Percentiles rank a stretch among this genome's conserved stretches.
These are phyloP conservation scores for Phycodurus eques DNA, from an alignment of 2,113 vertebrate species.

Conservation along the genomic window DNA sequence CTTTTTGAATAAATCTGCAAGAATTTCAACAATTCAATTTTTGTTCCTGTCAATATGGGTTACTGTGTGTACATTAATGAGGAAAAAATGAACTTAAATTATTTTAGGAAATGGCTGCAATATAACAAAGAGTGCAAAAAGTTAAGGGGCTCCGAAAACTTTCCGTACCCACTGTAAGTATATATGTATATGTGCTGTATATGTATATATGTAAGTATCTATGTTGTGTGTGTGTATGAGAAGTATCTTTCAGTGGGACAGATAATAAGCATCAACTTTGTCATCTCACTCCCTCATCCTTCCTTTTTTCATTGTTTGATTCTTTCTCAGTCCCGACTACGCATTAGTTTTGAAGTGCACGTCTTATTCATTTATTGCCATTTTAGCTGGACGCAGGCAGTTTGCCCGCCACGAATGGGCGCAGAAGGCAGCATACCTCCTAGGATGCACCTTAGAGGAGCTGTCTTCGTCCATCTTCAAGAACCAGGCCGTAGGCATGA, in stretches of 20 bases:
- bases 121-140: no score
- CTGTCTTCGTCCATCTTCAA: constrained; percentile 94
- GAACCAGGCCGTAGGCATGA: constrained; percentile 86
- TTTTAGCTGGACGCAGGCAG: constrained; percentile 82
- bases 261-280: not conserved
- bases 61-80: no score
- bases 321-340: not conserved
- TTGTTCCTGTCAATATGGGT: no score
- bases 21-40: no score
- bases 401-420: constrained; percentile 98
- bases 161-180: no score
- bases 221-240: not conserved
- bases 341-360: not conserved
- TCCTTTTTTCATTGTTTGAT: not conserved
- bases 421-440: constrained; percentile 92
- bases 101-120: no score
- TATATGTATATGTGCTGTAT: no score
- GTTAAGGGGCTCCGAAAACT: no score
- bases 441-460: constrained; percentile 89
- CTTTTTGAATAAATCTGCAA: no score
- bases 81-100: no score
- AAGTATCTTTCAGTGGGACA: not conserved
- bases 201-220: no score
- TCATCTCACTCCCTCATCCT: not conserved
- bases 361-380: not conserved